Base-by-base conservation (phyloP, 2,113 vertebrate genomes). In the Dromas ardeola region DNA sequence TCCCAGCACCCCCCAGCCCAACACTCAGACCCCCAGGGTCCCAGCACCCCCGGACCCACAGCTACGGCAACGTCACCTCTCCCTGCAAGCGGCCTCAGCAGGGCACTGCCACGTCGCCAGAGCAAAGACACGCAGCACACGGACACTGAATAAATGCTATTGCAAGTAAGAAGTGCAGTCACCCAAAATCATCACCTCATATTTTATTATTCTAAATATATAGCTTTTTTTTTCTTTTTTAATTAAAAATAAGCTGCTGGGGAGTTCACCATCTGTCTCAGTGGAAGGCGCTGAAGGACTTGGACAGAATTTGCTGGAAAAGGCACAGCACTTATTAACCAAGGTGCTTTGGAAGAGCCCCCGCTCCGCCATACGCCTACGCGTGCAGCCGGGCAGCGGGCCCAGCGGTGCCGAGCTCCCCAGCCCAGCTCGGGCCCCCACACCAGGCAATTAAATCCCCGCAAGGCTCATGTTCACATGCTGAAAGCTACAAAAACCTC, bases 361-460 rank as follows among this genome's bases (percentile, higher is more conserved):
- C 42, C 36, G 56, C 63, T 58, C 62, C 61, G 50, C 45, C 74
- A 30, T 6, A 17, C 3, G 2, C 20, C 62, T 22, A 4, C 34
- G 25, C 0, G 0, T 9, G 30, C 20, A 67, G 34, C 72, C 62
- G 62, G 42, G 52, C 61, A 47, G 42, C 1, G 9, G 4, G 40
- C 17, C 34, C 80, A 58, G 62, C 45, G 29, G 26, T 20, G 56
- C 65, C 20, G 13, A 70, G 80, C 22, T 71, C 62, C 23, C 45
- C 22, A 16, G 19, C 62, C 47, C 67, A 76, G 30, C 74, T n/a
- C 0, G 0, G 2, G 20, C 58, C 34, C 4, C 0, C 1, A 12
- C 52, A 34, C 30, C 38, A 22, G 2, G 0, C n/a, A 63, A 20
- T 17, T 16, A 47, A 76, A 83, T 20, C 2, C 0, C 43, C 4